Evolutionary conservation across 1,140 invertebrate species (phyloP).

Genomic region (Drosophila neocordata): DNA sequence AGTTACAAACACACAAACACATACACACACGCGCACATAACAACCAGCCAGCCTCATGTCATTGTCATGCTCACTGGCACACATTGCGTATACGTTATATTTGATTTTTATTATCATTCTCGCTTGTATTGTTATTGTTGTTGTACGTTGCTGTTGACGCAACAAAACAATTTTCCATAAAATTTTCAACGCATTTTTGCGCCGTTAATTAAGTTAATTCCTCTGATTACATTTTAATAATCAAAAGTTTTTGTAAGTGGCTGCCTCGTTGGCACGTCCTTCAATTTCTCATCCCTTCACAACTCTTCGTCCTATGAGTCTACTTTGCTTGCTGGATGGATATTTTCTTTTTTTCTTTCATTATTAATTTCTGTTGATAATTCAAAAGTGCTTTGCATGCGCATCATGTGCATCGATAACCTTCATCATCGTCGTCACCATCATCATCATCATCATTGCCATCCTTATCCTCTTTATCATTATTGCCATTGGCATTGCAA

Average conservation of each 20-base stretch:
- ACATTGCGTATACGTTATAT: conserved; percentile 65
- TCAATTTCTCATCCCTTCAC: conserved; percentile 21
- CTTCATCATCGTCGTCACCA: conserved; percentile 37
- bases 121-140: conserved; percentile 18
- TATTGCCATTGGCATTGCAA: conserved; percentile 1
- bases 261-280: conserved; percentile 49
- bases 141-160: conserved; percentile 13
- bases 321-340: conserved; percentile 11
- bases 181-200: conserved; percentile 48
- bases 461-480: background rate
- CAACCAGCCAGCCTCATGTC: conserved; percentile 32
- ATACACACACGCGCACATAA: conserved; percentile 17
- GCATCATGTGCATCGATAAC: conserved; percentile 75
- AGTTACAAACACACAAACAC: conserved; percentile 13
- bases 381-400: conserved; percentile 76
- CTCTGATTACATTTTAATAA: conserved; percentile 79
- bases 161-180: conserved; percentile 52
- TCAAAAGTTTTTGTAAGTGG: conserved; percentile 64
- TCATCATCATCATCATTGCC: conserved; percentile 35
- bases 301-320: background rate
- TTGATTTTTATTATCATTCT: conserved; percentile 71
- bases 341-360: conserved; percentile 27
- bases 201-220: conserved; percentile 77
- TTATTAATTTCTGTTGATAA: conserved; percentile 75
- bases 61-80: conserved; percentile 39